Evolutionary conservation across 2,888 invertebrate species (phyloP), one percentile per base, ranked within the genome.

Genomic region (Brenthis daphne): DNA sequence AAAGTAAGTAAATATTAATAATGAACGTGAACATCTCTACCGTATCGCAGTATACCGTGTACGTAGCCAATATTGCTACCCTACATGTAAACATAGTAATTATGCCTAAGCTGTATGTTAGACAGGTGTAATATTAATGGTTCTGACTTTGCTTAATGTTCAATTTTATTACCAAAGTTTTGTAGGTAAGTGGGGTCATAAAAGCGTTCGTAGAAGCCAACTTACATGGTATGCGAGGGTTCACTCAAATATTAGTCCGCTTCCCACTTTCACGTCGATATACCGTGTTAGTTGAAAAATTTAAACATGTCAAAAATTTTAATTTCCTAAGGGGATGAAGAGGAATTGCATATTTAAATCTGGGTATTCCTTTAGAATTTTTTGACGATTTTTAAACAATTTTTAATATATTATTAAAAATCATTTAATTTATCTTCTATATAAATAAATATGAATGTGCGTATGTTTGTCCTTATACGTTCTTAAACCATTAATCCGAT

Each of bases 141-240:
- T 67, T 57, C 69, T 37, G 67, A 72, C 67, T 72, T 70, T 72
- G 70, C 67, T 57, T 72, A 69, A 69, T 68, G 73, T 72, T 74
- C 72, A 66, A 71, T 67, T 73, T 73, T 74, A 73, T 74, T 73
- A 66, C 69, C 51, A 67, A 74, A 73, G 68, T 74, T 73, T 70
- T 43, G 57, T 63, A 61, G 67, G 68, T 54, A 68, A 69, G 64
- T 50, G 69, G 55, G 43, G 65, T 64, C 63, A 58, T 70, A 67
- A 72, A 72, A 65, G 65, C 71, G 29, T 63, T 70, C 55, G 54
- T 65, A 67, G 65, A 67, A 57, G 64, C 64, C 57, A 51, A 57
- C 68, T 60, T 57, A 67, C 71, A 61, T 56, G 37, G 56, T 64
- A 64, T 64, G 48, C 60, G 57, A 53, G 61, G 56, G 65, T 63